Conservation (phyloP, 2,888 invertebrate species). For the Gymnosoma rotundatum region DNA sequence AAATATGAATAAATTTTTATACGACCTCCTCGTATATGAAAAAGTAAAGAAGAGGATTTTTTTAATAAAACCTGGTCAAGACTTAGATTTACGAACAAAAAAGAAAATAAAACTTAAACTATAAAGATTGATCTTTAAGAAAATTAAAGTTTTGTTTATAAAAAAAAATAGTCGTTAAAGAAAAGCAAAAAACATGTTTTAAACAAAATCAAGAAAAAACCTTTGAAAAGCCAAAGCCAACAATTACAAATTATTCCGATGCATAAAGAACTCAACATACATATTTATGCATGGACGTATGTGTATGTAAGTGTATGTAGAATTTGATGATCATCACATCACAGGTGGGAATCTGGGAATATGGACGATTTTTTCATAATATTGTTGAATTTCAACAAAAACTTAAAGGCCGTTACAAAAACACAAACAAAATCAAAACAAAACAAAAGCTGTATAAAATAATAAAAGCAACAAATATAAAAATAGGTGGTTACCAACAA, state of each 20-base stretch:
- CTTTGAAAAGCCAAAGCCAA: background rate
- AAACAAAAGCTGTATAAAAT: conserved; percentile 40
- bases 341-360: conserved; percentile 73
- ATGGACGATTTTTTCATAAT: conserved; percentile 38
- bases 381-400: conserved; percentile 50
- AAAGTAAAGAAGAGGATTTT: background rate
- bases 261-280: conserved; percentile 32
- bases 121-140: conserved; percentile 46
- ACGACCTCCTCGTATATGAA: background rate
- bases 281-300: background rate
- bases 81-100: background rate
- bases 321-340: conserved; percentile 53
- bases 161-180: conserved; percentile 11
- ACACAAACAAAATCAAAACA: conserved; percentile 11
- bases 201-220: conserved; percentile 14
- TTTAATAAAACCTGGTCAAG: background rate
- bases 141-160: conserved; percentile 41
- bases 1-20: too few species aligned
- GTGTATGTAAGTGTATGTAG: background rate
- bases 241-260: conserved; percentile 32
- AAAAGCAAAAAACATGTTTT: background rate
- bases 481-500: conserved; percentile 49
- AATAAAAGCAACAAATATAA: conserved; percentile 19
- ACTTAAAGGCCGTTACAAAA: conserved; percentile 60
- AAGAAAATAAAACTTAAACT: conserved; percentile 5